Percentiles rank a stretch among this genome's conserved stretches.
phyloP scores from a whole-genome alignment of 2,888 invertebrate genomes.

The Helleia helle region DNA sequence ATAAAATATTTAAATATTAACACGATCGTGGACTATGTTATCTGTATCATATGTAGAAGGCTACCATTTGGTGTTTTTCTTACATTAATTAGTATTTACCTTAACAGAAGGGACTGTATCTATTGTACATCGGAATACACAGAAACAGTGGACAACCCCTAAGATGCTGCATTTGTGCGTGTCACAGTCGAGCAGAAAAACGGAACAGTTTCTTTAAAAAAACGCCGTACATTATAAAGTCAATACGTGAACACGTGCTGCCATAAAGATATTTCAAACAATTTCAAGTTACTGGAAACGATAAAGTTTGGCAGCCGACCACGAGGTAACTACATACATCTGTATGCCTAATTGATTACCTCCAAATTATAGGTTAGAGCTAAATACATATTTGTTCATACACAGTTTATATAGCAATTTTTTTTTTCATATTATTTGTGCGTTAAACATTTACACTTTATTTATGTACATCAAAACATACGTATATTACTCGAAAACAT shows the following conservation, averaged over 20 bases:
- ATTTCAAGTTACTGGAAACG: slow-evolving; percentile 17
- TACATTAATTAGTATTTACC: slow-evolving; percentile 35
- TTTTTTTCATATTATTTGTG: slow-evolving; percentile 65
- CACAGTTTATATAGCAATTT: slow-evolving; percentile 23
- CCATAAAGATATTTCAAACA: no score
- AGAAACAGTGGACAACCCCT: slow-evolving; percentile 47
- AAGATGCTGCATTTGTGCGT: slow-evolving; percentile 47
- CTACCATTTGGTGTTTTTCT: slow-evolving; percentile 65
- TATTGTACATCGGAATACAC: slow-evolving; percentile 31
- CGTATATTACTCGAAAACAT: slow-evolving; percentile 64
- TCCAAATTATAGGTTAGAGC: slow-evolving; percentile 56
- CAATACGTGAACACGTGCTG: slow-evolving; percentile 21
- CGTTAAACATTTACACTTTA: slow-evolving; percentile 73
- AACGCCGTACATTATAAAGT: no score
- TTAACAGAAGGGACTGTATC: slow-evolving; percentile 37
- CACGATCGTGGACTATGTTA: slow-evolving; percentile 20
- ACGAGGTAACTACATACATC: slow-evolving; percentile 44
- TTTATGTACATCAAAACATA: slow-evolving; percentile 73
- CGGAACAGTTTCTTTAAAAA: no score
- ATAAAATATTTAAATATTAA: slow-evolving; percentile 24
- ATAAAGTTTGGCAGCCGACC: slow-evolving; percentile 32
- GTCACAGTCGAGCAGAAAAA: no score
- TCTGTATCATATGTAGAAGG: slow-evolving; percentile 31
- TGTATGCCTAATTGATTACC: slow-evolving; percentile 51
- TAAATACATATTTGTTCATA: slow-evolving; percentile 58